Evolutionary conservation across 2,797 vertebrate genomes (phyloP).

Genomic region (Epinephelus coioides): DNA sequence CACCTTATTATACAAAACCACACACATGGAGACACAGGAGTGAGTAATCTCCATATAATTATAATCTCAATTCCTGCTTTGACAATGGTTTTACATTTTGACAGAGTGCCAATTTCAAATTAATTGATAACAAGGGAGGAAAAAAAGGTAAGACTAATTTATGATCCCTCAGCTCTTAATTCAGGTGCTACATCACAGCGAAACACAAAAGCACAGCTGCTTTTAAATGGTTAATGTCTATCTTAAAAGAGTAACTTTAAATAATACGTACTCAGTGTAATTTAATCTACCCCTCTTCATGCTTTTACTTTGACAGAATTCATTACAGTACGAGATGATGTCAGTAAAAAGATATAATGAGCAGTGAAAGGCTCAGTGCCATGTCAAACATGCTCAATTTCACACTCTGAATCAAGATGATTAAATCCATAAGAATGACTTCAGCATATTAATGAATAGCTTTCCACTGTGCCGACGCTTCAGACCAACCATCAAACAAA

Average conservation of each 20-base stretch:
- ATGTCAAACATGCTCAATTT: constrained; percentile 45
- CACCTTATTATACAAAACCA: background rate
- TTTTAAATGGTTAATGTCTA: constrained; percentile 15
- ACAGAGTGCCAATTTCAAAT: constrained; percentile 2
- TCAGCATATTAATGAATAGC: constrained; percentile 24
- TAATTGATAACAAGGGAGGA: background rate
- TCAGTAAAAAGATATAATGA: constrained; percentile 24
- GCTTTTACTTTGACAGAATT: constrained; percentile 30
- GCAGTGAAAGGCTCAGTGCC: constrained; percentile 3
- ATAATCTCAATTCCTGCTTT: constrained; percentile 7
- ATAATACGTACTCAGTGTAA: constrained; percentile 6
- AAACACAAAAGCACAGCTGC: background rate
- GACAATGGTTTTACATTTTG: background rate
- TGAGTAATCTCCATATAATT: background rate
- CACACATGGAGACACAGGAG: background rate
- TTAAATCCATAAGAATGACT: constrained; percentile 35
- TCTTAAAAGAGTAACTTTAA: constrained; percentile 6
- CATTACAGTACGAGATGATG: constrained; percentile 39
- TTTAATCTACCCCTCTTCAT: constrained; percentile 8
- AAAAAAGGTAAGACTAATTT: background rate
- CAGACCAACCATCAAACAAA: constrained; percentile 15
- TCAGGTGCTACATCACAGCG: background rate
- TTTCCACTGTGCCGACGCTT: background rate
- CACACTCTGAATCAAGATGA: constrained; percentile 26
- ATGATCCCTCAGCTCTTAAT: background rate